Evolutionary conservation across 2,113 vertebrate genomes (phyloP).

Genomic region (Pteruthius melanotis): DNA sequence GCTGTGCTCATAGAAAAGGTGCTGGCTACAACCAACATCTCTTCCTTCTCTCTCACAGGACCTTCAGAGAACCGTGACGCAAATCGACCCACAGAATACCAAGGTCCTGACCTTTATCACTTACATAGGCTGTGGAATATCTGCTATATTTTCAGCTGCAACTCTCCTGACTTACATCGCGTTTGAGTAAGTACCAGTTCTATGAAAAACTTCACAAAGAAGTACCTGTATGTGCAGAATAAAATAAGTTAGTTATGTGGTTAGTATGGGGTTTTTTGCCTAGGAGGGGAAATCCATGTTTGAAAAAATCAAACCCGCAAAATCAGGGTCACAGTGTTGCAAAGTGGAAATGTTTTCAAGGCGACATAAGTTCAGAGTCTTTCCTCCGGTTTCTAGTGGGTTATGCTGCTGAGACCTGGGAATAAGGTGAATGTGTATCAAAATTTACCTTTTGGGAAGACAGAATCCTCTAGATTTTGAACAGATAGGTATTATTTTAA

Average conservation of each 20-base stretch:
- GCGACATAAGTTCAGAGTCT: not conserved
- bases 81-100: constrained; percentile 77
- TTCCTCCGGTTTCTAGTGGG: not conserved
- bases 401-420: not conserved
- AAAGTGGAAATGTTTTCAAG: not conserved
- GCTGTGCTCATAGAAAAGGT: not conserved
- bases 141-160: constrained; percentile 91
- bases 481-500: not conserved
- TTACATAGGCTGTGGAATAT: constrained; percentile 93
- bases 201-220: not conserved
- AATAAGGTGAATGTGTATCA: not conserved
- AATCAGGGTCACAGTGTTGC: not conserved
- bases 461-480: not conserved
- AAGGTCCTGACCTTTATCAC: constrained; percentile 89
- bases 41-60: constrained; percentile 74
- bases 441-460: not conserved
- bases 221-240: not conserved
- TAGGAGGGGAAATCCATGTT: not conserved
- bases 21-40: not conserved
- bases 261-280: not conserved
- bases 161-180: constrained; percentile 94
- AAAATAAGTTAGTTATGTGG: not conserved
- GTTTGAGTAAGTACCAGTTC: constrained; percentile 87
- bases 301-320: not conserved
- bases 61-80: constrained; percentile 72